Percentiles rank a stretch among this genome's conserved stretches.
Conservation (phyloP, 2,888 invertebrate genomes). For the Pandemis corylana region DNA sequence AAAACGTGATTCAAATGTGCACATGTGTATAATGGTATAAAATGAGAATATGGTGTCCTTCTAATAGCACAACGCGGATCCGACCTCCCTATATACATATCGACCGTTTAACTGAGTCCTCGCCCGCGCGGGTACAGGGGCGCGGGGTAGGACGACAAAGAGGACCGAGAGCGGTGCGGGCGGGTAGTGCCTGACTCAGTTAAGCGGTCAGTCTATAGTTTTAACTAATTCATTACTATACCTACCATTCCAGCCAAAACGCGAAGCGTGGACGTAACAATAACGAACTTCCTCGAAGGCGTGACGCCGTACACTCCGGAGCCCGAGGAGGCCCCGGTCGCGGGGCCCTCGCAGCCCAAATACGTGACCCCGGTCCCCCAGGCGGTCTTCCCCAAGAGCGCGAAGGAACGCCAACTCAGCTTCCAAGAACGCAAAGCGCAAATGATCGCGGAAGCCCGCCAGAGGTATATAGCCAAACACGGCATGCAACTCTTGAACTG, state of each 20-base stretch:
- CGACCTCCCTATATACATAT: no score
- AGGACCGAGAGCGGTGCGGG: no score
- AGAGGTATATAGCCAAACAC: constrained; percentile 92
- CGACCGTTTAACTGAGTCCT: no score
- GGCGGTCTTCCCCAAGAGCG: constrained; percentile 82
- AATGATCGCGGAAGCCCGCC: constrained; percentile 91
- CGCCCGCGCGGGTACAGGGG: no score
- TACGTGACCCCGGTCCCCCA: constrained; percentile 67
- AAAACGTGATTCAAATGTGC: no score
- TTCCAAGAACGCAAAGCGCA: constrained; percentile 92
- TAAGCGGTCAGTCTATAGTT: no score
- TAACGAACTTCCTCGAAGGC: constrained; percentile 92
- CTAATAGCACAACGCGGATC: no score
- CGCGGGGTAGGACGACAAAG: no score
- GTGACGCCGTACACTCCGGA: constrained; percentile 85
- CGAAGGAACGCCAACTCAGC: constrained; percentile 88
- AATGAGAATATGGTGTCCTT: no score
- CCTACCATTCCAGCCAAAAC: constrained; percentile 84
- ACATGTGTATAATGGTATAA: no score
- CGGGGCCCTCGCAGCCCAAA: constrained; percentile 46
- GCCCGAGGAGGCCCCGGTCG: constrained; percentile 46
- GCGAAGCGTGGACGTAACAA: constrained; percentile 90
- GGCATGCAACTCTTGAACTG: constrained; percentile 74
- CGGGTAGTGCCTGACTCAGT: no score
- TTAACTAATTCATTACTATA: no score